phyloP scores from a whole-genome alignment of 35 echinoderm and acorn worm genomes.

The Lytechinus pictus region DNA sequence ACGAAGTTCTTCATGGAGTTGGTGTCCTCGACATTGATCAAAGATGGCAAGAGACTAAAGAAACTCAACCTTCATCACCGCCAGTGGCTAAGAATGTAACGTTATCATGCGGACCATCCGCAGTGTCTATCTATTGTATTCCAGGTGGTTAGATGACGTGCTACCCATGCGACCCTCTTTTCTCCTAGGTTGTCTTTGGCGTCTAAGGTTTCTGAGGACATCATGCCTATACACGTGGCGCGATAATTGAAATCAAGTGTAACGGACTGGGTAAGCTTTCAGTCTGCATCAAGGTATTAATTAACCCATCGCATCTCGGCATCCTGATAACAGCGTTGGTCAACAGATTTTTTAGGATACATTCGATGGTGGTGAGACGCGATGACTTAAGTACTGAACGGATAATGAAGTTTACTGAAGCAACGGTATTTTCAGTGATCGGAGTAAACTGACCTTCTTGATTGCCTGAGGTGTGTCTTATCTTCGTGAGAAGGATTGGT shows the following conservation, averaged over 20 bases:
- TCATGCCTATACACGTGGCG: background rate
- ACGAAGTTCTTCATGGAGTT: background rate
- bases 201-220: background rate
- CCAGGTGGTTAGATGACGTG: background rate
- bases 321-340: background rate
- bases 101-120: background rate
- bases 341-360: background rate
- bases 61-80: background rate
- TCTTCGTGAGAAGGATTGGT: background rate
- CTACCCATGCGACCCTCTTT: background rate
- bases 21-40: background rate
- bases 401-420: background rate
- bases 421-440: background rate
- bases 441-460: background rate
- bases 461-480: background rate
- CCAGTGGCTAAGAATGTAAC: background rate
- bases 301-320: background rate
- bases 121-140: background rate
- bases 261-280: background rate
- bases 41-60: background rate
- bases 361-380: background rate
- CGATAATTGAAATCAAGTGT: constrained; percentile 19
- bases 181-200: background rate
- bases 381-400: background rate
- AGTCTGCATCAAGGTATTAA: background rate